Base-by-base conservation (phyloP, 2,113 vertebrate species). In the Halichoerus grypus region DNA sequence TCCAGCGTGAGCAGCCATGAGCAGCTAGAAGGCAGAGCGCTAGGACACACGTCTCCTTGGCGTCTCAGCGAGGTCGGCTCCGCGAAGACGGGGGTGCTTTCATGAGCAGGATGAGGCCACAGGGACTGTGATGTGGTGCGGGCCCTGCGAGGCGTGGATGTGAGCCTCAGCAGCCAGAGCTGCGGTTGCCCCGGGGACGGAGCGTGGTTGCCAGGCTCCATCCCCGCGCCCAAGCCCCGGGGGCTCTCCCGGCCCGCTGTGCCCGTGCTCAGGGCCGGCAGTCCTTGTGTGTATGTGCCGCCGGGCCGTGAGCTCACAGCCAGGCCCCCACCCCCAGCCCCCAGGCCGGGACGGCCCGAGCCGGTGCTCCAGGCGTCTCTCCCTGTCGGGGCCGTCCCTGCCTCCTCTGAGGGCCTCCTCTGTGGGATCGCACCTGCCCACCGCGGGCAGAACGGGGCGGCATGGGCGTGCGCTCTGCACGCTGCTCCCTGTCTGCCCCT, bases 401-500 rank as follows among this genome's bases (percentile, higher is more conserved):
- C 24, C 42, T 49, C 14, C 42, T 76, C 72, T 8, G 42, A 31
- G 72, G 42, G 7, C 42, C 72, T 31, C 72, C 24, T 1, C 24
- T 1, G 1, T 28, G 24, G 42, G 72, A 16, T 49, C 13, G 0
- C 24, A 2, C 39, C 72, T 76, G 72, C 72, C 42, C 42, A 9
- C 13, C 16, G 16, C 16, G 5, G 24, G n/a, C 3, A 15, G 72
- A 8, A 14, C 13, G 1, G 65, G 72, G 24, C 1, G 1, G 7
- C 39, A 4, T 6, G 1, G 72, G 26, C 3, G 3, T 16, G 72
- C 3, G 6, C 16, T 0, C 51, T 13, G 49, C 51, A n/a, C 0
- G 1, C 33, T n/a, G 36, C n/a, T 39, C 33, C 19, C 67, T 0
- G 7, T 14, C 85, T 46, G n/a, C 9, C 51, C 19, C 93, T 82